Evolutionary conservation across 1,140 invertebrate species (phyloP).

Genomic region (Nephotettix cincticeps): DNA sequence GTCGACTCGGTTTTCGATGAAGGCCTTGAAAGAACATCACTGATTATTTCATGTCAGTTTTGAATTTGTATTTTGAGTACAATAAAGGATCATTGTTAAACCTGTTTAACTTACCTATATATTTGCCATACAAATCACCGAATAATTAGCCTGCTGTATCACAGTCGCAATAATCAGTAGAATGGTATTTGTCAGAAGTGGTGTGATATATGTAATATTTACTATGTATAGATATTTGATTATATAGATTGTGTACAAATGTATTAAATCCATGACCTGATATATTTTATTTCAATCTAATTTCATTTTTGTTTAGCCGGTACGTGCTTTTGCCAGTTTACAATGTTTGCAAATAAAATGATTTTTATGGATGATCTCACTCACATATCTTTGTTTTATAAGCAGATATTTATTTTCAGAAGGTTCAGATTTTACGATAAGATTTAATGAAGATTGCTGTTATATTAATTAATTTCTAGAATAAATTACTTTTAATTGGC

Average conservation of each 20-base stretch:
- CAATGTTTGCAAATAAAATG: too few species aligned
- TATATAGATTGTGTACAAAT: conserved; percentile 1
- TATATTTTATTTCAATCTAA: background rate
- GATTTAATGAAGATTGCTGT: too few species aligned
- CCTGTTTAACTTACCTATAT: background rate
- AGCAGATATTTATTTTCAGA: too few species aligned
- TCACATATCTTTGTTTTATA: background rate
- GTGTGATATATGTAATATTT: conserved; percentile 10
- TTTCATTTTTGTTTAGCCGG: too few species aligned
- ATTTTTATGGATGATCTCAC: background rate
- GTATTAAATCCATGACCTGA: background rate
- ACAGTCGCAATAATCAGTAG: background rate
- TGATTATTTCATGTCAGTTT: background rate
- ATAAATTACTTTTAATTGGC: too few species aligned
- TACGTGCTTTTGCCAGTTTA: too few species aligned
- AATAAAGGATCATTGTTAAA: background rate
- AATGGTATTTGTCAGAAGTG: background rate
- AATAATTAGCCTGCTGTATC: background rate
- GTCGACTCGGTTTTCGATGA: too few species aligned
- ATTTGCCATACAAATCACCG: conserved; percentile 2
- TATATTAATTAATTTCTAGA: too few species aligned
- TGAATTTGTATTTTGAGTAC: background rate
- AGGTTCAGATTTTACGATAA: too few species aligned
- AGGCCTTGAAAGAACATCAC: background rate
- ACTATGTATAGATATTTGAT: background rate